These are phyloP conservation scores for Tiliacea citrago DNA, from an alignment of 2,888 invertebrate genomes.

Conservation along the genomic window DNA sequence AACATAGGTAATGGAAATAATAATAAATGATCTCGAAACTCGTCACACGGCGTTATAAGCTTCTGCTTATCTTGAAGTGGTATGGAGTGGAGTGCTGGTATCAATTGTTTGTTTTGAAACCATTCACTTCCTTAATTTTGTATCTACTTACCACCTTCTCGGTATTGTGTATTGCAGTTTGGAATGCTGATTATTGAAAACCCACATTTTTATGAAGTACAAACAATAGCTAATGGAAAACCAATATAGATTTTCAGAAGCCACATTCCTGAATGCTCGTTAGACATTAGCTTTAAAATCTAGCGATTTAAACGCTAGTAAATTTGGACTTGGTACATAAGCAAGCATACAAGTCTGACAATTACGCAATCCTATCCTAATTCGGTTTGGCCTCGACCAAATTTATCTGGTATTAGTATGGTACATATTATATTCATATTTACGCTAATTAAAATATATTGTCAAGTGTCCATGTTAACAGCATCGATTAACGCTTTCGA, in stretches of 20 bases:
- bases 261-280: conserved; percentile 24
- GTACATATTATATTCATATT: conserved; percentile 21
- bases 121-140: conserved; percentile 12
- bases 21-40: conserved; percentile 32
- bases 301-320: conserved; percentile 17
- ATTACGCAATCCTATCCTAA: conserved; percentile 37
- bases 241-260: conserved; percentile 34
- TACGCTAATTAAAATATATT: conserved; percentile 13
- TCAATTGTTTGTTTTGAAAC: conserved; percentile 20
- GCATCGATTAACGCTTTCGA: conserved; percentile 42
- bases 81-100: conserved; percentile 37
- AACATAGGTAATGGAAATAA: conserved; percentile 29
- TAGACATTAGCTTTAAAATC: conserved; percentile 30
- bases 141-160: neutral
- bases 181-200: neutral
- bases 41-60: conserved; percentile 21
- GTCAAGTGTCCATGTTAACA: conserved; percentile 10
- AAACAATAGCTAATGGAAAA: conserved; percentile 35
- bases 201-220: neutral
- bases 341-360: neutral
- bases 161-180: neutral
- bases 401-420: conserved; percentile 12
- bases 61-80: conserved; percentile 42
- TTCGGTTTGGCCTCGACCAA: conserved; percentile 25
- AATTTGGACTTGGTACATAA: conserved; percentile 21